These are phyloP conservation scores for Leptobrachium leishanense DNA, from an alignment of 2,113 vertebrate genomes.

Conservation along the genomic window DNA sequence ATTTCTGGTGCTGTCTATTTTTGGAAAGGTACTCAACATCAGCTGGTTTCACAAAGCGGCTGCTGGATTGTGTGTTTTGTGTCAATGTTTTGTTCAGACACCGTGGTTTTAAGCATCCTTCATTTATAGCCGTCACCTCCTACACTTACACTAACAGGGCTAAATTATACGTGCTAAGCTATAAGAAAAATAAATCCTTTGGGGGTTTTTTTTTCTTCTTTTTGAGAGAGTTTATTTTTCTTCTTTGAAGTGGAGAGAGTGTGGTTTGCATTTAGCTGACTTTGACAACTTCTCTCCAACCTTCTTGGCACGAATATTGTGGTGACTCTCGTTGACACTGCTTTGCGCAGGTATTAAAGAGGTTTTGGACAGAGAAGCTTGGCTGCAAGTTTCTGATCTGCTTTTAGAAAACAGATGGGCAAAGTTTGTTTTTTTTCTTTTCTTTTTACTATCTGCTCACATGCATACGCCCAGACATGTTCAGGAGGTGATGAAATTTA, in stretches of 20 bases:
- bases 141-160: conserved; percentile 18
- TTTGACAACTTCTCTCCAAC: conserved; percentile 30
- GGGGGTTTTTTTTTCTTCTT: background rate
- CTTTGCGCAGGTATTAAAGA: conserved; percentile 8
- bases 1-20: no score
- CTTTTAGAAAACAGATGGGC: background rate
- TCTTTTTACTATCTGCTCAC: background rate
- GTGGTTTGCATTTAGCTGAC: conserved; percentile 46
- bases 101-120: conserved; percentile 16
- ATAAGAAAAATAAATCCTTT: conserved; percentile 23
- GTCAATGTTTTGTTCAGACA: conserved; percentile 1
- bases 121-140: conserved; percentile 7
- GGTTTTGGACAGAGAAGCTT: background rate
- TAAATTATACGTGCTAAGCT: conserved; percentile 19
- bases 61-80: background rate
- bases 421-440: background rate
- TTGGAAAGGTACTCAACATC: no score
- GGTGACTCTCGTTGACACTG: conserved; percentile 11
- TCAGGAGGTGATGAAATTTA: background rate
- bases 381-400: background rate
- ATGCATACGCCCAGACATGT: background rate
- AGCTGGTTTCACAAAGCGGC: background rate
- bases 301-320: conserved; percentile 1
- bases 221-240: conserved; percentile 21
- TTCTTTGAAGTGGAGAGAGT: conserved; percentile 38